These are phyloP conservation scores for Myopa tessellatipennis DNA, from an alignment of 2,888 invertebrate species.

Conservation along the genomic window DNA sequence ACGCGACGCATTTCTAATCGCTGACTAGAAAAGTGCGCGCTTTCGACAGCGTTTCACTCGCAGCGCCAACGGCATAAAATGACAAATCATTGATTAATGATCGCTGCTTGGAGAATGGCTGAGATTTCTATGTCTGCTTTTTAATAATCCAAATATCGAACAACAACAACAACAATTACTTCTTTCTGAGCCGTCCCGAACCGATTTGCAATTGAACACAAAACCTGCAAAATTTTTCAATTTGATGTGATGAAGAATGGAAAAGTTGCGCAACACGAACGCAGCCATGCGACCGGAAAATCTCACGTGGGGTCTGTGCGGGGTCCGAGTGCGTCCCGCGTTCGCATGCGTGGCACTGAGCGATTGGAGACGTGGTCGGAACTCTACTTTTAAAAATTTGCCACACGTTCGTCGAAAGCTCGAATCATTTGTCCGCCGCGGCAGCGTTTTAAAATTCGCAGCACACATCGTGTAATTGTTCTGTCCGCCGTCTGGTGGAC, in stretches of 20 bases:
- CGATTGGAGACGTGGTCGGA: not conserved
- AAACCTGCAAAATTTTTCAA: not conserved
- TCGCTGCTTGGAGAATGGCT: constrained; percentile 16
- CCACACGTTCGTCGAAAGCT: constrained; percentile 38
- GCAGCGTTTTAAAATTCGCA: constrained; percentile 43
- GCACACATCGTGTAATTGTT: constrained; percentile 46
- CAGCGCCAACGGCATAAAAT: constrained; percentile 2
- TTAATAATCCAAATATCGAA: constrained; percentile 13
- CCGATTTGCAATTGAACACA: not conserved
- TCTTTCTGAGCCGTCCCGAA: not conserved
- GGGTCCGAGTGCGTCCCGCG: not conserved
- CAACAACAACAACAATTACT: constrained; percentile 29
- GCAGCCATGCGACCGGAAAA: not conserved
- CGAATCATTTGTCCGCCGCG: constrained; percentile 37
- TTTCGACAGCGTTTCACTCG: too few species aligned
- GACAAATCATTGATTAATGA: constrained; percentile 39
- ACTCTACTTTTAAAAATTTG: constrained; percentile 37
- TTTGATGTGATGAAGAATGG: not conserved
- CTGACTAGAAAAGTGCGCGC: not conserved
- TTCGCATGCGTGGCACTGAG: not conserved
- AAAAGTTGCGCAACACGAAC: not conserved
- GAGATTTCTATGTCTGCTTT: not conserved
- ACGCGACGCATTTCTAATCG: constrained; percentile 2
- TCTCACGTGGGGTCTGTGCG: constrained; percentile 8
- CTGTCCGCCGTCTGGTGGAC: constrained; percentile 16